A percentile compares a stretch with the other conserved stretches of the same genome.
Evolutionary conservation across 1,140 invertebrate species (phyloP).

Genomic region (Phocides pigmalion): DNA sequence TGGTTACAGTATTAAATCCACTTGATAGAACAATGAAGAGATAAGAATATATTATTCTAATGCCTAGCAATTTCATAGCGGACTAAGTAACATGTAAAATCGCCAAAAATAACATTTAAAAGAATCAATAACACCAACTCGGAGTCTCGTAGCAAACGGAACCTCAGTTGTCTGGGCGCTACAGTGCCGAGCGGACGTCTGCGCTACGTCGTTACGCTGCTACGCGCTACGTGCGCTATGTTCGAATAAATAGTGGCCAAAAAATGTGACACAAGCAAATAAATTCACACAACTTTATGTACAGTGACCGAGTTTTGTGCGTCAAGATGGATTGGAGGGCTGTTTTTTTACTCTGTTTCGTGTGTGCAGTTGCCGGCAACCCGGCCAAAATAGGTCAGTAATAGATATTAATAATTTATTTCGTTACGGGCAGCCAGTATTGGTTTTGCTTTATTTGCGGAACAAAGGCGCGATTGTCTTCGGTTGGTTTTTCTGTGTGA

Average conservation of each 20-base stretch:
- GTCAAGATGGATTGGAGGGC: slow-evolving; percentile 61
- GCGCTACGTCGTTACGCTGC: slow-evolving; percentile 35
- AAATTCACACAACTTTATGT: slow-evolving; percentile 38
- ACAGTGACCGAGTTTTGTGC: slow-evolving; percentile 42
- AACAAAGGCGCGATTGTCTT: slow-evolving; percentile 43
- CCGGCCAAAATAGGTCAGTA: slow-evolving; percentile 76
- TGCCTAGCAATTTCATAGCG: not conserved
- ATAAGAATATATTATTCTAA: not conserved
- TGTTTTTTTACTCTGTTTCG: slow-evolving; percentile 42
- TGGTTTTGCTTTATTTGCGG: slow-evolving; percentile 41
- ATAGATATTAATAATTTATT: slow-evolving; percentile 56
- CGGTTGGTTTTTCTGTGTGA: slow-evolving; percentile 14
- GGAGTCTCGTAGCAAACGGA: slow-evolving; percentile 50
- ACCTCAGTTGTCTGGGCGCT: slow-evolving; percentile 67
- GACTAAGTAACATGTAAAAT: slow-evolving; percentile 63
- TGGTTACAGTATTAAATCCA: not conserved
- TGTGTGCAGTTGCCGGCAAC: slow-evolving; percentile 52
- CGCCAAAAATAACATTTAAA: slow-evolving; percentile 79
- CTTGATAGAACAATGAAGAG: not conserved
- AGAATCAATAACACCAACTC: slow-evolving; percentile 76
- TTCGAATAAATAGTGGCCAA: slow-evolving; percentile 40
- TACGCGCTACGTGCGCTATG: slow-evolving; percentile 41
- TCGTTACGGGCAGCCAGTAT: slow-evolving; percentile 45
- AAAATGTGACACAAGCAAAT: slow-evolving; percentile 55
- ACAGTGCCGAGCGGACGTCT: slow-evolving; percentile 53